Evolutionary conservation across 2,888 invertebrate genomes (phyloP).

Genomic region (Masnerella sp.): DNA sequence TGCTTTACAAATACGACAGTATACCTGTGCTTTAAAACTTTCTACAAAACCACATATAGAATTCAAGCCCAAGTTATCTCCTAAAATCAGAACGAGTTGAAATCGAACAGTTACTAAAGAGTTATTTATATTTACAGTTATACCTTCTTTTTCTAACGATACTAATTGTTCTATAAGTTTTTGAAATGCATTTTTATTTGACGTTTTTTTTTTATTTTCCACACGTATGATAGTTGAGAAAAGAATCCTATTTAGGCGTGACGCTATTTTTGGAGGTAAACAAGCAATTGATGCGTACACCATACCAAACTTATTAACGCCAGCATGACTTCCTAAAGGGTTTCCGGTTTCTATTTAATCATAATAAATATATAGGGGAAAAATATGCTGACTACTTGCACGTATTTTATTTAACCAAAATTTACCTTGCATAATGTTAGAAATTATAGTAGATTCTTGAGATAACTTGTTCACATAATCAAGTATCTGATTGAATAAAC

Average conservation of each 20-base stretch:
- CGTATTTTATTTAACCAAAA: conserved; percentile 47
- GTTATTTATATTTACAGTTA: conserved; percentile 46
- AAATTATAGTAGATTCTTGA: conserved; percentile 34
- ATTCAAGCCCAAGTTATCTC: conserved; percentile 41
- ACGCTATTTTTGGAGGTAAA: conserved; percentile 52
- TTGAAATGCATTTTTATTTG: conserved; percentile 62
- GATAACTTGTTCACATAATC: conserved; percentile 44
- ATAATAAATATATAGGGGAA: conserved; percentile 54
- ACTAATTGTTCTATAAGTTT: conserved; percentile 61
- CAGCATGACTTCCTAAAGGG: conserved; percentile 44
- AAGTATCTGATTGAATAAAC: conserved; percentile 46
- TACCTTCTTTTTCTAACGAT: conserved; percentile 62
- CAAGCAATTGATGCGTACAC: conserved; percentile 56
- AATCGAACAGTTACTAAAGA: conserved; percentile 55
- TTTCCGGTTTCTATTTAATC: conserved; percentile 60
- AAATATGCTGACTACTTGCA: conserved; percentile 9
- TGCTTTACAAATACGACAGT: conserved; percentile 65
- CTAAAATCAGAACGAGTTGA: conserved; percentile 24
- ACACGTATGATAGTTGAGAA: conserved; percentile 62
- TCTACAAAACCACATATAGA: conserved; percentile 60
- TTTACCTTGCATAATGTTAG: conserved; percentile 37
- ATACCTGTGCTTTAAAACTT: conserved; percentile 61
- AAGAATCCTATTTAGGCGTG: conserved; percentile 61
- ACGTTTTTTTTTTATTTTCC: conserved; percentile 62
- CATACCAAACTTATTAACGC: conserved; percentile 26